Evolutionary conservation across 2,113 vertebrate species (phyloP).

Genomic region (Sceloporus undulatus): DNA sequence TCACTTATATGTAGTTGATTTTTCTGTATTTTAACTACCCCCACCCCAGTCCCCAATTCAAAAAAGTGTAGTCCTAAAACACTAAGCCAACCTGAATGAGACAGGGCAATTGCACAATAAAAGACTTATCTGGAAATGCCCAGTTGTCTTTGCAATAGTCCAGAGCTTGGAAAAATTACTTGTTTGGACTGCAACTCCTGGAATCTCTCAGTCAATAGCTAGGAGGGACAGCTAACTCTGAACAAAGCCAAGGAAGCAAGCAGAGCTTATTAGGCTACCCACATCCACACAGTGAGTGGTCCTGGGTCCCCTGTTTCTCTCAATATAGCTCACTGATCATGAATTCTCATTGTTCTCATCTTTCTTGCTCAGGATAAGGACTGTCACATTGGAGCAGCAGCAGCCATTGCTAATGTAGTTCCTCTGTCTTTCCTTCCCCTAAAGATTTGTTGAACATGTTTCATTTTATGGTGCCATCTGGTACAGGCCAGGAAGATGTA

Average conservation of each 20-base stretch:
- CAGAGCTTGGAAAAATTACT: neutral
- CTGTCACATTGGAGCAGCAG: neutral
- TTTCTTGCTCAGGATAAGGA: neutral
- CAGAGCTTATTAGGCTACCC: neutral
- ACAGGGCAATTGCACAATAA: neutral
- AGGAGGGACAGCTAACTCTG: neutral
- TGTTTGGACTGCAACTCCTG: too few relatives aligned
- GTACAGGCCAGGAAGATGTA: conserved; percentile 15
- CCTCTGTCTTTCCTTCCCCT: conserved; percentile 4
- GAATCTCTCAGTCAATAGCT: too few relatives aligned
- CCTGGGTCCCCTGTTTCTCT: neutral
- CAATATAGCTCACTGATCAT: neutral
- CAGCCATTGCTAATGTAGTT: conserved; percentile 9
- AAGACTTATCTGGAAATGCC: neutral
- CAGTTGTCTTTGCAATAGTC: neutral
- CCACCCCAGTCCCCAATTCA: too few relatives aligned
- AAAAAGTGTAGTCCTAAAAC: too few relatives aligned
- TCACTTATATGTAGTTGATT: too few relatives aligned
- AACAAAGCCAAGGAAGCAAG: neutral
- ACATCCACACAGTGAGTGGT: neutral
- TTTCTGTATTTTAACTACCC: too few relatives aligned
- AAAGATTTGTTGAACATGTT: conserved; percentile 34
- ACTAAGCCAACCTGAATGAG: neutral
- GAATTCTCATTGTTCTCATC: neutral
- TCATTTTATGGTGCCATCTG: conserved; percentile 38